Conservation (phyloP, 2,113 vertebrate genomes). For the Oxyruncus cristatus region DNA sequence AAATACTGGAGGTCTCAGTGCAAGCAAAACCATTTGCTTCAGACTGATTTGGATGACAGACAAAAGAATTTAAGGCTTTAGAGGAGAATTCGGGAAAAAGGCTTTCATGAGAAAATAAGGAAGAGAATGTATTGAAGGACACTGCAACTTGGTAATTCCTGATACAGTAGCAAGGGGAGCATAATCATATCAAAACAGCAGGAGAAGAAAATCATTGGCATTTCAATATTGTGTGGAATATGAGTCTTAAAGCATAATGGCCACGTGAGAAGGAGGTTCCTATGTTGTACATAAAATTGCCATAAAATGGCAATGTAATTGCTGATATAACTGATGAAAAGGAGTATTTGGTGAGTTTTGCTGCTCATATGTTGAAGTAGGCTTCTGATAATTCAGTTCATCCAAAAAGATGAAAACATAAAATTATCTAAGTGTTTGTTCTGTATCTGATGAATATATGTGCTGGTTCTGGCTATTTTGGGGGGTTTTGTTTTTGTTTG, state of each 20-base stretch:
- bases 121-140: not conserved
- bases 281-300: not conserved
- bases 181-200: not conserved
- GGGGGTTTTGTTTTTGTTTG: not conserved
- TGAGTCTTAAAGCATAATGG: not conserved
- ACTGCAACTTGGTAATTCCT: not conserved
- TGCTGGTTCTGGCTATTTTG: not conserved
- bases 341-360: not conserved
- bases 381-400: not conserved
- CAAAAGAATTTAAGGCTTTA: not conserved
- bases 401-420: not conserved
- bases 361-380: not conserved
- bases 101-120: not conserved
- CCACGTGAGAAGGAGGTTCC: not conserved
- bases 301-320: not conserved
- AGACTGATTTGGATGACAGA: not conserved
- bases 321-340: not conserved
- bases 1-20: not conserved
- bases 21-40: not conserved
- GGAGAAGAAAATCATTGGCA: not conserved
- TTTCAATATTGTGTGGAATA: not conserved
- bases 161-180: not conserved
- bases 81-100: not conserved
- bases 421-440: not conserved
- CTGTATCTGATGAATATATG: not conserved